Conservation (phyloP, 2,888 invertebrate species). For the Ctenicera cuprea region DNA sequence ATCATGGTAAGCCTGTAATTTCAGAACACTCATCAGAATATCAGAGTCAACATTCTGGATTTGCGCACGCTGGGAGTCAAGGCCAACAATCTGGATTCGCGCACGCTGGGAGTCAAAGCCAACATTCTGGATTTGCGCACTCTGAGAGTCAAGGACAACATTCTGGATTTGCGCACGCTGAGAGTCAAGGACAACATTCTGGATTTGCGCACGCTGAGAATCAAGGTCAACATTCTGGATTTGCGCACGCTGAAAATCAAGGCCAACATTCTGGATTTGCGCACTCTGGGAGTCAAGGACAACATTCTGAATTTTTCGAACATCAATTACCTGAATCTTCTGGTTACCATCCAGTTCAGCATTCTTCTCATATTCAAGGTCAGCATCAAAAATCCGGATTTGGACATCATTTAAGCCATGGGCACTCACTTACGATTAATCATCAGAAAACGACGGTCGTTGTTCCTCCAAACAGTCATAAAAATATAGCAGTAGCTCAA, state of each 20-base stretch:
- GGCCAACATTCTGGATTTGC: no score
- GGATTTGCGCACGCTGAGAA: no score
- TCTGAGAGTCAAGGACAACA: neutral
- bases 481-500: constrained; percentile 44
- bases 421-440: constrained; percentile 24
- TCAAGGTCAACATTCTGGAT: no score
- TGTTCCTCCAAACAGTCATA: neutral
- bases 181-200: neutral
- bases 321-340: no score
- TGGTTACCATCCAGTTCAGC: no score
- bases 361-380: neutral
- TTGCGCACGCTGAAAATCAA: neutral
- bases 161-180: neutral
- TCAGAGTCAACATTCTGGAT: neutral
- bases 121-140: neutral
- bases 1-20: neutral
- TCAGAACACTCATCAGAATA: neutral
- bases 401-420: neutral
- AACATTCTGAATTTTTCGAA: no score
- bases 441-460: constrained; percentile 37
- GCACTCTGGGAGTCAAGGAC: neutral
- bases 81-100: no score
- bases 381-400: neutral
- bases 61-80: no score
- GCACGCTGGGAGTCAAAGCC: neutral